These are phyloP conservation scores for Benitochromis conjunctus DNA, from an alignment of 2,113 vertebrate species.

Conservation along the genomic window DNA sequence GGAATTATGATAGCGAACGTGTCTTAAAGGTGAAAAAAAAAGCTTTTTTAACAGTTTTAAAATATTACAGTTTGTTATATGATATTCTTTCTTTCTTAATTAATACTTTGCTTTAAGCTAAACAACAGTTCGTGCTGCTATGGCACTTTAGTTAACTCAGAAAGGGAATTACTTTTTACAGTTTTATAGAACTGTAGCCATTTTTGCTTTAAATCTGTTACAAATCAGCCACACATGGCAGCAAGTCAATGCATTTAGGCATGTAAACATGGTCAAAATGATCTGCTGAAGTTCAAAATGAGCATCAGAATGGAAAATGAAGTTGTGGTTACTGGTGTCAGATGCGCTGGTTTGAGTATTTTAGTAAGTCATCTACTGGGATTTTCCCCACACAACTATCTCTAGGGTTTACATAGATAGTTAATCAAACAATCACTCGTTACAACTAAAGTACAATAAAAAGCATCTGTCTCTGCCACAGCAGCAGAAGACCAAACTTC, in stretches of 20 bases:
- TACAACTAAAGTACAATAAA: background rate
- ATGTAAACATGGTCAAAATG: background rate
- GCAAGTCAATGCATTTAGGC: background rate
- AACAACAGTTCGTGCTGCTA: background rate
- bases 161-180: fast-evolving
- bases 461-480: background rate
- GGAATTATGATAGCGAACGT: background rate
- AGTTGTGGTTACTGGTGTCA: background rate
- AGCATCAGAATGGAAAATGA: background rate
- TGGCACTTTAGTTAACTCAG: background rate
- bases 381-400: background rate
- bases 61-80: background rate
- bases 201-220: background rate
- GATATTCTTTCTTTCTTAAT: background rate
- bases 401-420: background rate
- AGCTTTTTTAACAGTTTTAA: background rate
- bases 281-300: background rate
- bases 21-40: fast-evolving
- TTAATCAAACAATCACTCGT: background rate
- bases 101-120: background rate
- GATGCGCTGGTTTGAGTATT: background rate
- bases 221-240: fast-evolving
- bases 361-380: fast-evolving
- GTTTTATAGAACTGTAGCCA: background rate
- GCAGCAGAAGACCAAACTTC: background rate